Conservation (phyloP, 1,140 invertebrate species). For the Macrobrachium rosenbergii region DNA sequence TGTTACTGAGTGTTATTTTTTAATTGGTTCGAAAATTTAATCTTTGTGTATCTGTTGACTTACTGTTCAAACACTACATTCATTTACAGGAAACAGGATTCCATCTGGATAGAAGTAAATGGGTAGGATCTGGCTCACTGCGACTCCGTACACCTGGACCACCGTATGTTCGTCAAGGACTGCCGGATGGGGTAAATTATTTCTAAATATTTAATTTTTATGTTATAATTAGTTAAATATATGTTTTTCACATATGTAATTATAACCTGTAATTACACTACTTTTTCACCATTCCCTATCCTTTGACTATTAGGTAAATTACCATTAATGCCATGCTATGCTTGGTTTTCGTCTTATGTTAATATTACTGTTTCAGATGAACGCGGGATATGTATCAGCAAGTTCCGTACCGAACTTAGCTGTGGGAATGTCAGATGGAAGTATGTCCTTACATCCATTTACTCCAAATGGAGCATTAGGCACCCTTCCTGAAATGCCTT, state of each 20-base stretch:
- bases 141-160: slow-evolving; percentile 23
- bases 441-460: slow-evolving; percentile 25
- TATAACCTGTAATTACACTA: not conserved
- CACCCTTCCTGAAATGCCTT: slow-evolving; percentile 17
- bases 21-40: not conserved
- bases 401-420: slow-evolving; percentile 49
- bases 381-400: slow-evolving; percentile 42
- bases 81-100: slow-evolving; percentile 42
- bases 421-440: slow-evolving; percentile 9
- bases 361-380: not conserved
- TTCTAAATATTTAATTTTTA: not conserved
- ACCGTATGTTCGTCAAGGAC: slow-evolving; percentile 36
- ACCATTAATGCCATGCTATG: not conserved
- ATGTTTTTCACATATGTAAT: not conserved
- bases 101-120: slow-evolving; percentile 11
- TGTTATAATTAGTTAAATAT: not conserved
- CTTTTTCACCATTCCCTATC: not conserved
- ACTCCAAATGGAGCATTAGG: slow-evolving; percentile 26
- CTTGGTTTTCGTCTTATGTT: not conserved
- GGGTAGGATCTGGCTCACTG: slow-evolving; percentile 2
- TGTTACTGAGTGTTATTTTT: not conserved
- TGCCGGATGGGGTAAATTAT: slow-evolving; percentile 33
- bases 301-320: not conserved
- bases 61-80: not conserved
- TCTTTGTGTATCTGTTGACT: not conserved